A percentile compares a stretch with the other conserved stretches of the same genome.
These are phyloP conservation scores for Proterorhinus semilunaris DNA, from an alignment of 2,113 vertebrate species.

Conservation along the genomic window DNA sequence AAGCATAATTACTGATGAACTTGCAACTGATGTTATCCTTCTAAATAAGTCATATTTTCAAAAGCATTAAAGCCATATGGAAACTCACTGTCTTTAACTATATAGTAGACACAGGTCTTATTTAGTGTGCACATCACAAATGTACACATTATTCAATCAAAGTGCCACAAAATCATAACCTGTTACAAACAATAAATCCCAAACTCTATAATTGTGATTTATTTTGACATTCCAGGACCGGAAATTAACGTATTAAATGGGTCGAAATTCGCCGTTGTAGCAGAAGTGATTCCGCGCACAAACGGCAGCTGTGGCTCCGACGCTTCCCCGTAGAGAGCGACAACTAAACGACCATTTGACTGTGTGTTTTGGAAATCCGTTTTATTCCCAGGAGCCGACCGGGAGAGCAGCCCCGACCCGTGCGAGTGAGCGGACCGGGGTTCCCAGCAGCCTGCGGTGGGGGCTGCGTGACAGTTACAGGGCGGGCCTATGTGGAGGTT, in stretches of 20 bases:
- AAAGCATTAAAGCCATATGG: too few species aligned
- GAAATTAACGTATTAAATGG: slow-evolving; percentile 7
- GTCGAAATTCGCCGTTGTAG: too few species aligned
- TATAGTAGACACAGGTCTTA: too few species aligned
- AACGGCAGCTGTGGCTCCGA: neutral
- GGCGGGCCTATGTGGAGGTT: slow-evolving; percentile 73
- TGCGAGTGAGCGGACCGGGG: neutral
- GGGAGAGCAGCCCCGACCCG: neutral
- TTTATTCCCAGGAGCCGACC: neutral
- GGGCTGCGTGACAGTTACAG: slow-evolving; percentile 35
- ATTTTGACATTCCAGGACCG: slow-evolving; percentile 23
- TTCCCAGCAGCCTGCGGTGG: neutral
- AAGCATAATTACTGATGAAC: too few species aligned
- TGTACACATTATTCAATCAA: too few species aligned
- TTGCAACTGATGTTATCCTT: too few species aligned
- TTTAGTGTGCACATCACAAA: too few species aligned
- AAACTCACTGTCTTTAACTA: too few species aligned
- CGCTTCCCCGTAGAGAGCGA: neutral
- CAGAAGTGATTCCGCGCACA: neutral
- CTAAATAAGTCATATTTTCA: too few species aligned
- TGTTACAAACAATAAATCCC: too few species aligned
- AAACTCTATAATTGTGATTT: slow-evolving; percentile 16
- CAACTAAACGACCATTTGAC: neutral
- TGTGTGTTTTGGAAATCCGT: neutral
- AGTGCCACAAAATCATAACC: too few species aligned